Evolutionary conservation across 2,113 vertebrate species (phyloP).

Genomic region (Catagonus wagneri): DNA sequence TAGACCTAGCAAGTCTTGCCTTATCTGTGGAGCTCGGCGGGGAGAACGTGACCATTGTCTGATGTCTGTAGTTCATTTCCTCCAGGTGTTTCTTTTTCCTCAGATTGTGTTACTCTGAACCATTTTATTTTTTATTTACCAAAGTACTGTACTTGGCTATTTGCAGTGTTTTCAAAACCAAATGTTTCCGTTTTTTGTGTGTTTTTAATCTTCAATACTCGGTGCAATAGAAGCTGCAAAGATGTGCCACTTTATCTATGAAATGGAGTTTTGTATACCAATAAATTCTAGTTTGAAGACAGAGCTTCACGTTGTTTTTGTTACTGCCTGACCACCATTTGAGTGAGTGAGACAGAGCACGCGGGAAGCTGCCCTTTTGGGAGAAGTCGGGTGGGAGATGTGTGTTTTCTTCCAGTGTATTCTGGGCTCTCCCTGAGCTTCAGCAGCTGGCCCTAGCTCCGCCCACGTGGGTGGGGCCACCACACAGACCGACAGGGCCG

Average conservation of each 20-base stretch:
- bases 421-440: not conserved
- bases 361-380: not conserved
- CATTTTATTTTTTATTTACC: slow-evolving; percentile 59
- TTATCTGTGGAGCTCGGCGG: not conserved
- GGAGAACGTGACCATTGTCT: rapidly evolving
- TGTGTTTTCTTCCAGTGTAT: not conserved
- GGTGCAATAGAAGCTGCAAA: slow-evolving; percentile 80
- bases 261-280: slow-evolving; percentile 63
- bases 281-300: slow-evolving; percentile 63
- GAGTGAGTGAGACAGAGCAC: not conserved
- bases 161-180: slow-evolving; percentile 76
- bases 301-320: not conserved
- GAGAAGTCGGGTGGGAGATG: not conserved
- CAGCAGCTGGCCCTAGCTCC: rapidly evolving
- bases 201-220: slow-evolving; percentile 72
- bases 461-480: rapidly evolving
- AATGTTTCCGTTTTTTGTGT: slow-evolving; percentile 68
- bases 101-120: slow-evolving; percentile 21
- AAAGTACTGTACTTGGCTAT: slow-evolving; percentile 65
- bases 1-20: slow-evolving; percentile 58
- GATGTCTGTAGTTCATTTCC: not conserved
- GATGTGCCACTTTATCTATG: slow-evolving; percentile 71
- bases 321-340: no score
- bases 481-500: rapidly evolving
- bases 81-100: not conserved